Evolutionary conservation across 2,113 vertebrate species (phyloP).

Genomic region (Rhegmatorhina hoffmannsi): DNA sequence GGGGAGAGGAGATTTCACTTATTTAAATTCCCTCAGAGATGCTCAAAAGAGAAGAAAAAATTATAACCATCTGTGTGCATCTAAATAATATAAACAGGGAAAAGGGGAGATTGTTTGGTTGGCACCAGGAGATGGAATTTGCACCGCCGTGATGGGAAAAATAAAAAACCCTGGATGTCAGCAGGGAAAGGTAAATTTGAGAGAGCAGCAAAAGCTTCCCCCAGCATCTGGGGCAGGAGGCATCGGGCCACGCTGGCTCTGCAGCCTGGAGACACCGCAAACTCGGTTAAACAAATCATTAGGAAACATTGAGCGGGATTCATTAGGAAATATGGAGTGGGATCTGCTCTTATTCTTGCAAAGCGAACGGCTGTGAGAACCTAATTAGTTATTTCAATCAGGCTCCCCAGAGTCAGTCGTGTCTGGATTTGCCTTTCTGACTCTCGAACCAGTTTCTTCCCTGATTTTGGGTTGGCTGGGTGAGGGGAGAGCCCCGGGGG

Average conservation of each 20-base stretch:
- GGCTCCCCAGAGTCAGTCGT: neutral
- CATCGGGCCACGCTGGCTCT: accelerated
- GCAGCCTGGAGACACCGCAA: neutral
- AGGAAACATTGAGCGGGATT: constrained; percentile 23
- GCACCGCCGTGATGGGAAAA: neutral
- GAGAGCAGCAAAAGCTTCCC: neutral
- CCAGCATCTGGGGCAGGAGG: constrained; percentile 1
- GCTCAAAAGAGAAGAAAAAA: neutral
- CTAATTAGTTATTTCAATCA: constrained; percentile 54
- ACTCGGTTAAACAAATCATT: constrained; percentile 22
- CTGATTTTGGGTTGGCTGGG: neutral
- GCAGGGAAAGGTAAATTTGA: neutral
- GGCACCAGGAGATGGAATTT: neutral
- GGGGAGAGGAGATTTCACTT: neutral
- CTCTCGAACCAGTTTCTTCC: neutral
- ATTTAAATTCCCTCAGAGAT: neutral
- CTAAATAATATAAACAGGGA: neutral
- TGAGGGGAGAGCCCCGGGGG: accelerated
- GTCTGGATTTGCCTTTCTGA: constrained; percentile 34
- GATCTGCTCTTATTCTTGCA: neutral
- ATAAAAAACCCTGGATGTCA: neutral
- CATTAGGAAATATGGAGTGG: neutral
- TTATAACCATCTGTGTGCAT: neutral
- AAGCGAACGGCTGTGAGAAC: neutral
- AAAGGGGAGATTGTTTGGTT: neutral